Percentiles rank a stretch among this genome's conserved stretches.
Evolutionary conservation across 2,797 vertebrate genomes (phyloP).

Genomic region (Buphagus erythrorhynchus): DNA sequence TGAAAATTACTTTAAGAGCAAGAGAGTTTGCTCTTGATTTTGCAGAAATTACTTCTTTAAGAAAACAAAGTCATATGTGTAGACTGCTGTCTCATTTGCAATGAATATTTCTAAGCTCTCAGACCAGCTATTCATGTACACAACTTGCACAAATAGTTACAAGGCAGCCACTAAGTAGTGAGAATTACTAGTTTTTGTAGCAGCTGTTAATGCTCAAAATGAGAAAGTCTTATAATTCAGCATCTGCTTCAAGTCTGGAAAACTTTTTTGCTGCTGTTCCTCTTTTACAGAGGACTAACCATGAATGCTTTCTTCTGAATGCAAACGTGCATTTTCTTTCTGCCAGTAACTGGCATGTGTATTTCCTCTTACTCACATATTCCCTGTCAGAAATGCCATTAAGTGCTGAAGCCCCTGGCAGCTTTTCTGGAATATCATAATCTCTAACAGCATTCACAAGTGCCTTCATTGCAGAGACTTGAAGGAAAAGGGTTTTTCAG

Average conservation of each 20-base stretch:
- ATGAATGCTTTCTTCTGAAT: neutral
- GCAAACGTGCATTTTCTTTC: neutral
- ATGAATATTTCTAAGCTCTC: neutral
- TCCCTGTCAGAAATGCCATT: slow-evolving; percentile 14
- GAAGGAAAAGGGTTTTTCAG: neutral
- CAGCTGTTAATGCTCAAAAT: neutral
- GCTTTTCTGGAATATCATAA: neutral
- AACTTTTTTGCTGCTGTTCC: neutral
- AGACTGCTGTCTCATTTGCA: neutral
- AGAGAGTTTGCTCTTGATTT: neutral
- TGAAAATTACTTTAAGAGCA: neutral
- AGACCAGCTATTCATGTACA: neutral
- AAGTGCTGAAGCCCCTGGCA: slow-evolving; percentile 19
- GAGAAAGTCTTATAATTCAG: neutral
- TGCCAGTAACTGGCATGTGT: neutral
- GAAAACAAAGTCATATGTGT: neutral
- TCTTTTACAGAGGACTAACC: neutral
- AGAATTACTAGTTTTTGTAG: neutral
- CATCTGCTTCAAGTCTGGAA: neutral
- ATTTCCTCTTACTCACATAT: slow-evolving; percentile 39
- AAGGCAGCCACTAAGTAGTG: neutral
- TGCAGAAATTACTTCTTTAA: neutral
- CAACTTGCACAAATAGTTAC: neutral
- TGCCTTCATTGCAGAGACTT: neutral
- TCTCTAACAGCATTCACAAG: slow-evolving; percentile 40